Evolutionary conservation across 1,140 invertebrate genomes (phyloP).

Genomic region (Platyura marginata): DNA sequence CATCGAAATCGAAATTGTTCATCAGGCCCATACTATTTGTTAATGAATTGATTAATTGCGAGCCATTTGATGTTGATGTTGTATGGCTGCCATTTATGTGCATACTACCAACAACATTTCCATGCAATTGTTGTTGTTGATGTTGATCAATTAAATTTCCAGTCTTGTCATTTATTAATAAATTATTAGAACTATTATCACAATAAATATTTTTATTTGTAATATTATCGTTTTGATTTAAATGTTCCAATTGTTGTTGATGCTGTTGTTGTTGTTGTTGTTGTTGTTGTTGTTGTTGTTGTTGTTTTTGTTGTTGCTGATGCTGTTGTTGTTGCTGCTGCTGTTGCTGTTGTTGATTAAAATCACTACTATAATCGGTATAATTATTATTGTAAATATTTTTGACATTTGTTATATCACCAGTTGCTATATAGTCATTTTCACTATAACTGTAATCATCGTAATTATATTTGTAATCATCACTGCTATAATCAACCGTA

Average conservation of each 20-base stretch:
- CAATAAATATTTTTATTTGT: conserved; percentile 1
- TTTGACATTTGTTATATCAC: conserved; percentile 4
- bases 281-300: too few species aligned
- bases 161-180: conserved; percentile 1
- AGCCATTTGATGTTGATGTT: too few species aligned
- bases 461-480: conserved; percentile 5
- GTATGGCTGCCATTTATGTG: too few species aligned
- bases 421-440: conserved; percentile 6
- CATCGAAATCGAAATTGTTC: too few species aligned
- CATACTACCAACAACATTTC: too few species aligned
- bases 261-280: conserved; percentile 5
- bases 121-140: not conserved
- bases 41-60: too few species aligned
- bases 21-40: too few species aligned
- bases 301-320: too few species aligned
- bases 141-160: conserved; percentile 1
- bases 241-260: too few species aligned
- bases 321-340: too few species aligned
- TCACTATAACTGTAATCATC: conserved; percentile 11
- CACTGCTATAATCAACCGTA: conserved; percentile 3
- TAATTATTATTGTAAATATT: conserved; percentile 3
- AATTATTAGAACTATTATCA: conserved; percentile 5
- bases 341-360: conserved; percentile 1
- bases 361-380: not conserved
- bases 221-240: not conserved